These are phyloP conservation scores for Nasua narica DNA, from an alignment of 2,797 vertebrate species.

Conservation along the genomic window DNA sequence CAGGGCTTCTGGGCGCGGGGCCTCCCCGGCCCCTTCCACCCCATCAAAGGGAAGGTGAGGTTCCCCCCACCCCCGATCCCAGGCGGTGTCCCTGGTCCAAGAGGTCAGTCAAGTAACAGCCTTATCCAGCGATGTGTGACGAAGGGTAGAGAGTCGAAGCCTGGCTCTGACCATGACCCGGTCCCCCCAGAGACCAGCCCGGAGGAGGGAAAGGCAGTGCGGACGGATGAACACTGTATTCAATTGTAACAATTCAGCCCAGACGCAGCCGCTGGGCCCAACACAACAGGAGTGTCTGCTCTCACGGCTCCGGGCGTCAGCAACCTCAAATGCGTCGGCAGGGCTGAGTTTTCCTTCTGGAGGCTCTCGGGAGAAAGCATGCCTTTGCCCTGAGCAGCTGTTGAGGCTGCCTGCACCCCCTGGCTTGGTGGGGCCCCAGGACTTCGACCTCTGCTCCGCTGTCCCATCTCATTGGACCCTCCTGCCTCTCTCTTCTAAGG, in stretches of 20 bases:
- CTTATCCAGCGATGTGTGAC: neutral
- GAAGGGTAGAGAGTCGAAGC: neutral
- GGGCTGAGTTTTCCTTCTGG: neutral
- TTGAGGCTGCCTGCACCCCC: neutral
- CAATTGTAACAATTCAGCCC: neutral
- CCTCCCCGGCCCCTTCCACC: neutral
- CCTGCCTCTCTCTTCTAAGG: neutral
- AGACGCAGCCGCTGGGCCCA: neutral
- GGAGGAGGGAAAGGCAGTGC: neutral
- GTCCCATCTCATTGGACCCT: neutral
- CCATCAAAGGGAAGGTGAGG: neutral
- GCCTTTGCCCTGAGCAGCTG: neutral
- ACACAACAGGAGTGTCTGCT: neutral
- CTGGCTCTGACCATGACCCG: conserved; percentile 19
- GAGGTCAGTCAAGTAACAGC: neutral
- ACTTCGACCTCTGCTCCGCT: neutral
- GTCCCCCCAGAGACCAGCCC: neutral
- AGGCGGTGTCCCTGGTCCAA: neutral
- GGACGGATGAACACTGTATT: fast-evolving
- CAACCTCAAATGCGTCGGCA: neutral
- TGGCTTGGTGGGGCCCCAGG: neutral
- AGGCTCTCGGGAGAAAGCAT: neutral
- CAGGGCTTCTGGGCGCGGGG: neutral
- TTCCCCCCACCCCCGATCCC: neutral
- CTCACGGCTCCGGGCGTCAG: neutral